Evolutionary conservation across 2,888 invertebrate species (phyloP).

Genomic region (Synergus japonicus): DNA sequence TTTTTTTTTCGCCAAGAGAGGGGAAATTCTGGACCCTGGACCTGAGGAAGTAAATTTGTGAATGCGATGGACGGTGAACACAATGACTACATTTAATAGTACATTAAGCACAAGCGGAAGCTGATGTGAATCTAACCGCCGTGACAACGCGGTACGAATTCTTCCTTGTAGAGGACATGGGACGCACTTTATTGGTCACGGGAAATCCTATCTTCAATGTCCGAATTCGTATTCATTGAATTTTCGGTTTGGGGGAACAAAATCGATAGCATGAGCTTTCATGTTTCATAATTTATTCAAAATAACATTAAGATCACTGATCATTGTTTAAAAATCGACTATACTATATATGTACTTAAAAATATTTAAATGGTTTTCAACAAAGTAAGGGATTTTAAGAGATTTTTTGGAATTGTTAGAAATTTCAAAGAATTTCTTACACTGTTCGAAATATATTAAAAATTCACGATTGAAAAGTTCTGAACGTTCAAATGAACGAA

Average conservation of each 20-base stretch:
- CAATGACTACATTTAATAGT: slow-evolving; percentile 76
- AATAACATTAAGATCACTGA: too few relatives aligned
- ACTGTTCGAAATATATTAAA: too few relatives aligned
- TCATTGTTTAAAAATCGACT: too few relatives aligned
- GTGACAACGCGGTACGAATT: slow-evolving; percentile 47
- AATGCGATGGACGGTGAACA: slow-evolving; percentile 68
- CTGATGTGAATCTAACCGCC: slow-evolving; percentile 45
- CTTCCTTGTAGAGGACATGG: slow-evolving; percentile 18
- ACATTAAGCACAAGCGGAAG: slow-evolving; percentile 71
- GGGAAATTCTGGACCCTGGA: slow-evolving; percentile 45
- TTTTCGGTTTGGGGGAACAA: neutral
- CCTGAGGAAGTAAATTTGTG: slow-evolving; percentile 73
- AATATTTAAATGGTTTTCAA: too few relatives aligned
- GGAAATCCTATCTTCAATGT: slow-evolving; percentile 36
- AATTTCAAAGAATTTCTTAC: too few relatives aligned
- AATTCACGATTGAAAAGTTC: too few relatives aligned
- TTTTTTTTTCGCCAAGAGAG: slow-evolving; percentile 42
- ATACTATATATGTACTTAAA: too few relatives aligned
- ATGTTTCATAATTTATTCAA: too few relatives aligned
- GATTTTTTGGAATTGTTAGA: too few relatives aligned
- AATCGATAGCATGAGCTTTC: slow-evolving; percentile 3
- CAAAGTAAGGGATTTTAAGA: too few relatives aligned
- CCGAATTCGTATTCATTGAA: slow-evolving; percentile 32
- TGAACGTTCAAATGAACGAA: too few relatives aligned
- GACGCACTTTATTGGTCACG: slow-evolving; percentile 36